Base-by-base conservation (phyloP, 2,888 invertebrate genomes). In the Dilophus febrilis region DNA sequence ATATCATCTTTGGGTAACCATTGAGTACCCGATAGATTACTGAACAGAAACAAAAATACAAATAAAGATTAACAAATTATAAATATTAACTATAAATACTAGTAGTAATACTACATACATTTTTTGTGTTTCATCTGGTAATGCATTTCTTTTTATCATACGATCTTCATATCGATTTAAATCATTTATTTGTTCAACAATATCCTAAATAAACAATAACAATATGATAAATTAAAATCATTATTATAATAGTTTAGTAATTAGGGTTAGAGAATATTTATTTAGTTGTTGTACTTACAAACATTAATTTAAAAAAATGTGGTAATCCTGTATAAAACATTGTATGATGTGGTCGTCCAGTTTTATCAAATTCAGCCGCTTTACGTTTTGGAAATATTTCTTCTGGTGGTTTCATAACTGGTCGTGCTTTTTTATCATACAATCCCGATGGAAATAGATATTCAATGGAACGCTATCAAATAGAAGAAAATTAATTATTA, bases 371-470 rank as follows among this genome's bases (percentile, higher is more conserved):
- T 58, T 90, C 82, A 3, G 90, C 90, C 32, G 78, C 85, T 65
- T 88, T 90, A 42, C 74, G 70, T 29, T 72, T 69, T 2, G 86
- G 84, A 61, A 81, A 87, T n/a, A 88, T 66, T 64, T 86, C 78
- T 52, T 79, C 77, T 19, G 97, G 95, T 18, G 84, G 81, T 55
- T 78, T 80, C 87, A 98, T 84, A 13, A 82, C 60, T 0, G 98
- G 97, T 39, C 87, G 71, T 0, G 95, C 92, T 49, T 70, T 72
- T 48, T 74, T 75, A 40, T 88, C 85, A 56, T 71, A 87, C 40
- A 98, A 65, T 6, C 91, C 94, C 42, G 94, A 94, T 5, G 98
- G 98, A 52, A 98, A 84, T n/a, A 98, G 65, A 64, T 98, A 98
- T 46, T 74, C 71, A 50, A 98, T 87, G 3, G 94, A 84, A 55